phyloP scores from a whole-genome alignment of 2,888 invertebrate species.

The Limenitis camilla region DNA sequence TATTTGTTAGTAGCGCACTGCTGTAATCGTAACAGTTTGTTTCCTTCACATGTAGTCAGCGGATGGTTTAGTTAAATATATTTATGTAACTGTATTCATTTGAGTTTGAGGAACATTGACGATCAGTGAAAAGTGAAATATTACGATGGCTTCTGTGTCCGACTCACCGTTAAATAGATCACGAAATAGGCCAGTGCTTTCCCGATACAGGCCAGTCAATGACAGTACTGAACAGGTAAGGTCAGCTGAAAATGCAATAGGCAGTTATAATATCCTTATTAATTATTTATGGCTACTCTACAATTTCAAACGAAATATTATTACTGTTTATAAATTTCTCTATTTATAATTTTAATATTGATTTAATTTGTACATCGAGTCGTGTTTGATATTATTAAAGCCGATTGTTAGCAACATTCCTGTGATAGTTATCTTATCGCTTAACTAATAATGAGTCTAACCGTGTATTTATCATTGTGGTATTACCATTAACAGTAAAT shows the following conservation, averaged over 20 bases:
- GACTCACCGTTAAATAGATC: constrained; percentile 58
- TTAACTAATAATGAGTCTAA: constrained; percentile 39
- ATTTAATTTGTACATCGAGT: no score
- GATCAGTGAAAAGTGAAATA: constrained; percentile 18
- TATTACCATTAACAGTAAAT: constrained; percentile 12
- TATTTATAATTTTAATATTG: no score
- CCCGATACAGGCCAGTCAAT: constrained; percentile 55
- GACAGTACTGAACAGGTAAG: constrained; percentile 54
- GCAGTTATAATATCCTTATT: neutral
- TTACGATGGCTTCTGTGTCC: constrained; percentile 54
- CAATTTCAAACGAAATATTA: no score
- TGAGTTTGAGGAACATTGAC: constrained; percentile 13
- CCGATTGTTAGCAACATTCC: neutral
- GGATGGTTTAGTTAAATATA: constrained; percentile 34
- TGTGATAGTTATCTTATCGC: constrained; percentile 24
- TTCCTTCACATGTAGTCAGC: constrained; percentile 54
- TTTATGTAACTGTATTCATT: constrained; percentile 13
- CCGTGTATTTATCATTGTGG: constrained; percentile 11
- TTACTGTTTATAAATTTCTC: no score
- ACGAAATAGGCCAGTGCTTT: constrained; percentile 59
- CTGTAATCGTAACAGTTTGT: constrained; percentile 61
- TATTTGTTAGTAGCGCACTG: constrained; percentile 50
- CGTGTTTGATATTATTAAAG: no score
- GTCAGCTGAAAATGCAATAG: neutral
- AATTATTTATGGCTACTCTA: no score